phyloP scores from a whole-genome alignment of 2,797 vertebrate genomes.

The Phylloscopus collybita region DNA sequence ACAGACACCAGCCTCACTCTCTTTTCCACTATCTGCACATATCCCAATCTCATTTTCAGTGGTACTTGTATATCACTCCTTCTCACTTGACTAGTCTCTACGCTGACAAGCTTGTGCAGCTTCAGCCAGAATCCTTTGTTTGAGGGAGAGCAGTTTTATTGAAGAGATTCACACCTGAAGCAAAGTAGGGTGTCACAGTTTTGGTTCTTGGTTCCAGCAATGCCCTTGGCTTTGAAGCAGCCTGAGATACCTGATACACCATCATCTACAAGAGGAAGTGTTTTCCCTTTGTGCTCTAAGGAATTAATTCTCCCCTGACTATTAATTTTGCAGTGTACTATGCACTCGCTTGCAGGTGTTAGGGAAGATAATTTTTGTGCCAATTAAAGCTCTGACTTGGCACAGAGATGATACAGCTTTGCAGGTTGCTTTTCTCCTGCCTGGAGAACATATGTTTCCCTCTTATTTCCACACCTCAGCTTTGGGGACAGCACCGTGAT shows the following conservation, averaged over 20 bases:
- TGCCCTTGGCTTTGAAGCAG: background rate
- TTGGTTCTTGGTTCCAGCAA: background rate
- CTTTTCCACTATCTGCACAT: background rate
- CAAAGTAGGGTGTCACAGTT: background rate
- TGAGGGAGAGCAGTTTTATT: background rate
- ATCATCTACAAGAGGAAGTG: background rate
- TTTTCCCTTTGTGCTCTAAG: background rate
- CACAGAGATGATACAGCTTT: background rate
- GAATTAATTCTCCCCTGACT: background rate
- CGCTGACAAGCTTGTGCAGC: rapidly evolving
- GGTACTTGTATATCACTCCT: background rate
- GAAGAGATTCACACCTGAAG: background rate
- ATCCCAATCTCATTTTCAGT: background rate
- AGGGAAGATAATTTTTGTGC: conserved; percentile 22
- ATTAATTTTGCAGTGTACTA: background rate
- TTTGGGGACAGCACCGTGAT: background rate
- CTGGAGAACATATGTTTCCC: conserved; percentile 11
- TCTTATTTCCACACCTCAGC: background rate
- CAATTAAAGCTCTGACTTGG: conserved; percentile 29
- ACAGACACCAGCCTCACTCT: background rate
- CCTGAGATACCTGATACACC: background rate
- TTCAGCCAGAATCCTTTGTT: background rate
- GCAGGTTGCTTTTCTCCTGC: conserved; percentile 21
- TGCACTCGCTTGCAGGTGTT: background rate
- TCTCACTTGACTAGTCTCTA: background rate